phyloP scores from a whole-genome alignment of 1,140 invertebrate species.

The Cyclina sinensis region DNA sequence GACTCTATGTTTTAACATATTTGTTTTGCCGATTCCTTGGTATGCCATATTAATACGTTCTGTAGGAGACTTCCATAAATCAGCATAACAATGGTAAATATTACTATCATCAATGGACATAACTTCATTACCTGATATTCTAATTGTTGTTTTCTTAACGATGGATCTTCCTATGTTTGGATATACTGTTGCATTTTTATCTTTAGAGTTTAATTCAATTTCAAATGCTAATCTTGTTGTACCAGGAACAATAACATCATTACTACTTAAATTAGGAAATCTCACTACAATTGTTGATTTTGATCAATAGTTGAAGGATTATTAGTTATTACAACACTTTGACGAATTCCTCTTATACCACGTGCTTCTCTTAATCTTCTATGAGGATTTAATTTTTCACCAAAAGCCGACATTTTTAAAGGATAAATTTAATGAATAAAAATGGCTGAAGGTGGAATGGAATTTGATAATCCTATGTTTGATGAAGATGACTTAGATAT shows the following conservation, averaged over 20 bases:
- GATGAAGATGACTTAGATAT: neutral
- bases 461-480: constrained; percentile 15
- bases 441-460: constrained; percentile 20
- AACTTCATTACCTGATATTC: constrained; percentile 60
- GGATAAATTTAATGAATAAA: constrained; percentile 32
- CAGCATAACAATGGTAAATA: constrained; percentile 13
- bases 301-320: constrained; percentile 53
- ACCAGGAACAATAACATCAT: constrained; percentile 64
- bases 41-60: constrained; percentile 54
- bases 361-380: neutral
- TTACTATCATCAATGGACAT: no score
- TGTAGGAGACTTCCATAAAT: constrained; percentile 39
- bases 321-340: constrained; percentile 55
- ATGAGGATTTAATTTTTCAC: constrained; percentile 24
- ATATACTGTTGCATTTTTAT: constrained; percentile 33
- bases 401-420: constrained; percentile 19
- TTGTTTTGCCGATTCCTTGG: constrained; percentile 57
- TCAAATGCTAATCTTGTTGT: constrained; percentile 52
- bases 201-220: constrained; percentile 23
- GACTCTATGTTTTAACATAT: neutral
- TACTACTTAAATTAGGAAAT: constrained; percentile 61
- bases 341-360: constrained; percentile 22
- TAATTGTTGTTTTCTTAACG: constrained; percentile 63
- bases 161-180: constrained; percentile 59
- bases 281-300: constrained; percentile 60